Evolutionary conservation across 1,140 invertebrate species (phyloP).

Genomic region (Proales similis): DNA sequence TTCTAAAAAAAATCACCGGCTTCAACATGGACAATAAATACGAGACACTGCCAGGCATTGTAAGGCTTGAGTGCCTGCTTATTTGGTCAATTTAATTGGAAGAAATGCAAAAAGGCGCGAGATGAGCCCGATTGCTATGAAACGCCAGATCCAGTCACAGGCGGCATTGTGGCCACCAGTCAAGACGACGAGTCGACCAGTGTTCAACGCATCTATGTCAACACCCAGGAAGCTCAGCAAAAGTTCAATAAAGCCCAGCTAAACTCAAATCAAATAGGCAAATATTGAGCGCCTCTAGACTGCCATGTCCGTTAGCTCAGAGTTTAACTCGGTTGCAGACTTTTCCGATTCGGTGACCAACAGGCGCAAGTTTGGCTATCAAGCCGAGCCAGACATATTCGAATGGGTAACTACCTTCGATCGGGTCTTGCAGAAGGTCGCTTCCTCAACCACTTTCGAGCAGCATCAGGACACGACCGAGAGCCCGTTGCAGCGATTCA

Average conservation of each 20-base stretch:
- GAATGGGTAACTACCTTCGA: slow-evolving; percentile 20
- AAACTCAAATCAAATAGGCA: slow-evolving; percentile 25
- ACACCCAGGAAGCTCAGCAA: slow-evolving; percentile 22
- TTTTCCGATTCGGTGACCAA: slow-evolving; percentile 29
- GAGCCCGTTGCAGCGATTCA: slow-evolving; percentile 3
- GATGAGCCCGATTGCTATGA: slow-evolving; percentile 28
- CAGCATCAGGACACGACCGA: slow-evolving; percentile 31
- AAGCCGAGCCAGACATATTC: slow-evolving; percentile 12
- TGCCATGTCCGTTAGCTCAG: not conserved
- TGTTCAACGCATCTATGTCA: slow-evolving; percentile 14
- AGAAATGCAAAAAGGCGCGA: slow-evolving; percentile 15
- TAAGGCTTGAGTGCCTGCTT: too few relatives aligned
- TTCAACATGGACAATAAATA: slow-evolving; percentile 37
- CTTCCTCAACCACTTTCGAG: not conserved
- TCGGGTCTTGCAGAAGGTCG: too few relatives aligned
- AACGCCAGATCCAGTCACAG: slow-evolving; percentile 1
- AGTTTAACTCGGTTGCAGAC: not conserved
- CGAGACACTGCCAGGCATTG: slow-evolving; percentile 29
- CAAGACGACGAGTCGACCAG: slow-evolving; percentile 5
- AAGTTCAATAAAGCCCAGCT: slow-evolving; percentile 21
- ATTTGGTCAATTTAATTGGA: not conserved
- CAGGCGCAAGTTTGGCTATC: slow-evolving; percentile 24
- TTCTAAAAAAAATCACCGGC: too few relatives aligned
- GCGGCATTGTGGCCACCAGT: not conserved
- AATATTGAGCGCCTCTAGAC: not conserved